Evolutionary conservation across 2,888 invertebrate species (phyloP).

Genomic region (Schizotus pectinicornis): DNA sequence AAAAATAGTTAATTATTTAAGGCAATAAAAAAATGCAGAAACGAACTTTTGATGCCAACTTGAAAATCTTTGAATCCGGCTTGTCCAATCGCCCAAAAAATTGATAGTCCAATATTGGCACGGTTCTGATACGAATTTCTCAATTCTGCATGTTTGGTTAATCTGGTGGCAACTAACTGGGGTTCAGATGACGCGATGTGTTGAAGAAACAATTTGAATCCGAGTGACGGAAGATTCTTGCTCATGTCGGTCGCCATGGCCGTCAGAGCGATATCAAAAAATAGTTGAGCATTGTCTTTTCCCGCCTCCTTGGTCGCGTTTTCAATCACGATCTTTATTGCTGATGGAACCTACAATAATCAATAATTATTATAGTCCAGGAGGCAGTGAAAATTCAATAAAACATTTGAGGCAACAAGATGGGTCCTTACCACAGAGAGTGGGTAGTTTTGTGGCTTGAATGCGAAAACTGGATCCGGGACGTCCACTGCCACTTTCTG

Average conservation of each 20-base stretch:
- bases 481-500: slow-evolving; percentile 68
- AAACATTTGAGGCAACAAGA: background rate
- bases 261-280: slow-evolving; percentile 74
- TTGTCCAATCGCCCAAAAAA: slow-evolving; percentile 80
- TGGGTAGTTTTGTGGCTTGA: slow-evolving; percentile 65
- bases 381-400: slow-evolving; percentile 45
- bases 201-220: slow-evolving; percentile 76
- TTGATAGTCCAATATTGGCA: slow-evolving; percentile 72
- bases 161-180: slow-evolving; percentile 65
- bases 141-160: slow-evolving; percentile 68
- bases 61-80: slow-evolving; percentile 69
- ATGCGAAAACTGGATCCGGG: slow-evolving; percentile 67
- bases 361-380: slow-evolving; percentile 46
- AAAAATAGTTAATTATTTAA: background rate
- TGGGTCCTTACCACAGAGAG: slow-evolving; percentile 55
- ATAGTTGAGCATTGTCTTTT: slow-evolving; percentile 68
- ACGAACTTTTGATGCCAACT: slow-evolving; percentile 70
- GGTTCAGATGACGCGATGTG: slow-evolving; percentile 71
- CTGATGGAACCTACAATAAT: slow-evolving; percentile 47
- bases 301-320: slow-evolving; percentile 66
- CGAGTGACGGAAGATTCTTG: slow-evolving; percentile 69
- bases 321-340: slow-evolving; percentile 57
- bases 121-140: slow-evolving; percentile 80
- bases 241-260: slow-evolving; percentile 76
- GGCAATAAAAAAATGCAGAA: background rate